Evolutionary conservation across 2,797 vertebrate species (phyloP).

Genomic region (Avahi laniger): DNA sequence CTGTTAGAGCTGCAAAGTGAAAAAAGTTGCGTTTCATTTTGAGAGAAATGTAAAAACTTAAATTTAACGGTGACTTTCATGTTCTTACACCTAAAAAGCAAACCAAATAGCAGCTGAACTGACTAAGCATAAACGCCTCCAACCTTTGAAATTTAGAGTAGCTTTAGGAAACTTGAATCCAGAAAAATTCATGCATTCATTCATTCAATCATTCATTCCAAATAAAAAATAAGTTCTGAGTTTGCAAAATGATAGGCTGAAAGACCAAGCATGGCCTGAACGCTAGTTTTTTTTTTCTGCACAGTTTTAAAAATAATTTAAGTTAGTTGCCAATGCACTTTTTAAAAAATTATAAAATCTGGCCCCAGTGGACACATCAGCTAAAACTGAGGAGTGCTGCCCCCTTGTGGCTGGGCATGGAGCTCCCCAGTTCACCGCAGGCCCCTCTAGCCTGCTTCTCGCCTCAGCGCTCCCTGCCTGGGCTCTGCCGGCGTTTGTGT

Average conservation of each 20-base stretch:
- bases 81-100: not conserved
- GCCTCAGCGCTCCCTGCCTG: not conserved
- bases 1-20: not conserved
- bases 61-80: slow-evolving; percentile 57
- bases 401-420: not conserved
- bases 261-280: not conserved
- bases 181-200: not conserved
- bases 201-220: not conserved
- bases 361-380: not conserved
- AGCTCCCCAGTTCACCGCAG: not conserved
- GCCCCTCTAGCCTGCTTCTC: not conserved
- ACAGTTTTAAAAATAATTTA: slow-evolving; percentile 22
- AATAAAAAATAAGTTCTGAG: not conserved
- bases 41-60: slow-evolving; percentile 41
- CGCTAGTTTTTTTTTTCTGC: not conserved
- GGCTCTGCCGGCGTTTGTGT: not conserved
- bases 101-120: not conserved
- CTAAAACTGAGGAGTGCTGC: slow-evolving; percentile 8
- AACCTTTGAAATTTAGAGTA: slow-evolving; percentile 48
- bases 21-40: slow-evolving; percentile 54
- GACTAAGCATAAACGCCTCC: slow-evolving; percentile 11
- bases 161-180: slow-evolving; percentile 30
- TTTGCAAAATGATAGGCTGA: slow-evolving; percentile 11
- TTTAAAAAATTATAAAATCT: not conserved
- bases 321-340: slow-evolving; percentile 1